Conservation (phyloP, 1,140 invertebrate genomes). For the Drosophila arizonae region DNA sequence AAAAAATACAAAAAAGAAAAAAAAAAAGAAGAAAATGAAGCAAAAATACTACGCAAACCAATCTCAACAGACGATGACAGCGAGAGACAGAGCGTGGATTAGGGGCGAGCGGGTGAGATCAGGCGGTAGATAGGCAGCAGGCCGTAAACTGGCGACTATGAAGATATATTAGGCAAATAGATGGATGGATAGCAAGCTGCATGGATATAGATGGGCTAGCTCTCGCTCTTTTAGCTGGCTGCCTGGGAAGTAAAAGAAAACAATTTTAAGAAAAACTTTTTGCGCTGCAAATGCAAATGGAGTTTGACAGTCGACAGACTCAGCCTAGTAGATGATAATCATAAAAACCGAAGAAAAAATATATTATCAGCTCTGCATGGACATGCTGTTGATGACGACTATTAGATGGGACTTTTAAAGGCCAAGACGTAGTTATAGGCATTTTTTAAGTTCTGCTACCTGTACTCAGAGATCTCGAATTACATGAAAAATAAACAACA, state of each 20-base stretch:
- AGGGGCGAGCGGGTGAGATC: constrained; percentile 28
- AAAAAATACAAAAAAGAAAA: constrained; percentile 40
- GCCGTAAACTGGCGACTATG: constrained; percentile 79
- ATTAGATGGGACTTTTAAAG: constrained; percentile 50
- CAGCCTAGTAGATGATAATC: constrained; percentile 53
- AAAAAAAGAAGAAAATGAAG: constrained; percentile 26
- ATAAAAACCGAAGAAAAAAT: constrained; percentile 47
- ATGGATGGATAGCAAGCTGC: constrained; percentile 50
- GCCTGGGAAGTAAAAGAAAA: constrained; percentile 46
- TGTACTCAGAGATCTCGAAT: constrained; percentile 50
- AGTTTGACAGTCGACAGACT: constrained; percentile 64
- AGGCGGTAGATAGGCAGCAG: constrained; percentile 49
- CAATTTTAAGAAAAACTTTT: constrained; percentile 70
- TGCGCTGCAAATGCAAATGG: constrained; percentile 71
- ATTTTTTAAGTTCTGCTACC: constrained; percentile 14
- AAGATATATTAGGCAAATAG: constrained; percentile 82
- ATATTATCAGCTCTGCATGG: constrained; percentile 61
- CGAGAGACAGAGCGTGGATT: constrained; percentile 8
- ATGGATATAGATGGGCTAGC: constrained; percentile 30
- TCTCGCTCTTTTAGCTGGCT: not conserved
- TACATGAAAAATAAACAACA: constrained; percentile 52
- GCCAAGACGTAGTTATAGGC: constrained; percentile 8
- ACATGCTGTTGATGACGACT: constrained; percentile 52
- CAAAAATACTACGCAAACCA: constrained; percentile 36
- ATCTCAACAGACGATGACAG: constrained; percentile 80